These are phyloP conservation scores for Smithornis capensis DNA, from an alignment of 2,113 vertebrate genomes.

Conservation along the genomic window DNA sequence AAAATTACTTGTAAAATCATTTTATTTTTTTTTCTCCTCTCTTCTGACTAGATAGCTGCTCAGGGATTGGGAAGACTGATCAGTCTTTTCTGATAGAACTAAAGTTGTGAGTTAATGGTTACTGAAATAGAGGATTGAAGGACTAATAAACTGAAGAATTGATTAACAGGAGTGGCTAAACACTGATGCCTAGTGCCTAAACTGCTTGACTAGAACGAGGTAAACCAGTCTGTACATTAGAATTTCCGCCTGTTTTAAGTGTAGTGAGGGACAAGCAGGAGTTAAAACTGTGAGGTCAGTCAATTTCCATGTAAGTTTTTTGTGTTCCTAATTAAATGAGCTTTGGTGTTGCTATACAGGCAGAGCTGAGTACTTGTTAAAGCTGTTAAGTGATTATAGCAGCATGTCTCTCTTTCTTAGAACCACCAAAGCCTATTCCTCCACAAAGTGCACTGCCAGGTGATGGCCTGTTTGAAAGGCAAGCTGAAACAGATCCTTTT, in stretches of 20 bases:
- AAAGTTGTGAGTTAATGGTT: not conserved
- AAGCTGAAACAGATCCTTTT: slow-evolving; percentile 77
- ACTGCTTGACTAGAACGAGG: not conserved
- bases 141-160: not conserved
- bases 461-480: slow-evolving; percentile 78
- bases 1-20: slow-evolving; percentile 70
- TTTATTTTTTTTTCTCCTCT: not conserved
- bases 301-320: not conserved
- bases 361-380: not conserved
- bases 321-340: not conserved
- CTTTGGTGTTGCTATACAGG: not conserved
- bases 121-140: not conserved
- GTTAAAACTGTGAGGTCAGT: not conserved
- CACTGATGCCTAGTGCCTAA: slow-evolving; percentile 14
- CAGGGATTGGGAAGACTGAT: not conserved
- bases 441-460: slow-evolving; percentile 2
- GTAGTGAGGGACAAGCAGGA: not conserved
- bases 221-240: not conserved
- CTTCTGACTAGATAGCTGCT: not conserved
- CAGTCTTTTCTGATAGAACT: not conserved
- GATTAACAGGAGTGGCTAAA: not conserved
- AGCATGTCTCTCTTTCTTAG: slow-evolving; percentile 52
- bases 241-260: not conserved
- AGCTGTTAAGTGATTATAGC: not conserved
- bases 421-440: slow-evolving; percentile 69